These are phyloP conservation scores for Neolamprologus devosi DNA, from an alignment of 2,113 vertebrate species.

Conservation along the genomic window DNA sequence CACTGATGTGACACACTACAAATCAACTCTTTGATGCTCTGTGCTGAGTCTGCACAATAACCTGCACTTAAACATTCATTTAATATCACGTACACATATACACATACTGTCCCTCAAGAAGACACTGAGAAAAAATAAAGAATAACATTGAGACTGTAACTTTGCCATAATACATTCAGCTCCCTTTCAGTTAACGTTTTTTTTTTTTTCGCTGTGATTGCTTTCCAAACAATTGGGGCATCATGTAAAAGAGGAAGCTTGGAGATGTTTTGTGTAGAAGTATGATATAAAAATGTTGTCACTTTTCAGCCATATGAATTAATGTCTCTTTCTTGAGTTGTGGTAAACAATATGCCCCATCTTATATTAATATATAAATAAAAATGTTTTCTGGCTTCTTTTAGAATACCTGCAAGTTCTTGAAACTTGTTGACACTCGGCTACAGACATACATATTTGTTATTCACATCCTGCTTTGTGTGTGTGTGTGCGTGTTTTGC, in stretches of 20 bases:
- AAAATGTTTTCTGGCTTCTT: not conserved
- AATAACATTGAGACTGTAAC: too few relatives aligned
- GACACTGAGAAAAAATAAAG: too few relatives aligned
- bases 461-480: not conserved
- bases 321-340: not conserved
- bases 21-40: too few relatives aligned
- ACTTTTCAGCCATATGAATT: not conserved
- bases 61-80: too few relatives aligned
- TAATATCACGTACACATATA: too few relatives aligned
- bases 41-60: too few relatives aligned
- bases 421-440: not conserved
- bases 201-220: rapidly evolving
- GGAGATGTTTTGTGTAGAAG: not conserved
- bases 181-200: not conserved
- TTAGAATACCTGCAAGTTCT: not conserved
- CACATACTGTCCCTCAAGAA: too few relatives aligned
- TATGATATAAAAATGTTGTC: not conserved
- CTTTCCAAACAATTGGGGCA: not conserved
- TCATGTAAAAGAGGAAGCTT: not conserved
- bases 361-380: not conserved
- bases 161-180: not conserved
- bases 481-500: not conserved
- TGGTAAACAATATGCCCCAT: not conserved
- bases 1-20: too few relatives aligned
- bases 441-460: not conserved